Conservation (phyloP, 1,140 invertebrate species). For the Zaprionus ornatus region DNA sequence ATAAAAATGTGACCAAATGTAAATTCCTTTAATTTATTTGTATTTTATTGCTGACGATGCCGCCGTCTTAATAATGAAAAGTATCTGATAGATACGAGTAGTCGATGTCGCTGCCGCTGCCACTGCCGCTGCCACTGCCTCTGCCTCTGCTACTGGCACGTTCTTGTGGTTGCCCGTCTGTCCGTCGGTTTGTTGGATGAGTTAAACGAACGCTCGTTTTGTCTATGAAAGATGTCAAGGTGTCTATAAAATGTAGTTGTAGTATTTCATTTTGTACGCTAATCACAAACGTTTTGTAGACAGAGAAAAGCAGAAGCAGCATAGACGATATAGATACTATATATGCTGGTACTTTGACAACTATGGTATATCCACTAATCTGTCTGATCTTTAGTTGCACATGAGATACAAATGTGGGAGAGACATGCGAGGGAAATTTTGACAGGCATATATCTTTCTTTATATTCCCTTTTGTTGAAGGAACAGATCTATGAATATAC, state of each 20-base stretch:
- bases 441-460: no score
- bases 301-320: neutral
- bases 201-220: slow-evolving; percentile 74
- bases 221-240: slow-evolving; percentile 82
- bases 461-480: no score
- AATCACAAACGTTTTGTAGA: slow-evolving; percentile 50
- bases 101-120: neutral
- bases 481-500: no score
- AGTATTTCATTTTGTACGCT: slow-evolving; percentile 63
- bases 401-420: no score
- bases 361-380: no score
- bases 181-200: slow-evolving; percentile 47
- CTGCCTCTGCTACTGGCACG: slow-evolving; percentile 38
- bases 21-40: slow-evolving; percentile 53
- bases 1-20: slow-evolving; percentile 67
- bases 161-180: slow-evolving; percentile 38
- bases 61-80: slow-evolving; percentile 36
- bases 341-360: no score
- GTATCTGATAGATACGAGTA: slow-evolving; percentile 40
- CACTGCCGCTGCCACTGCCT: slow-evolving; percentile 9
- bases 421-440: no score
- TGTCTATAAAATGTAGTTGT: slow-evolving; percentile 65
- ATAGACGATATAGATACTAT: neutral
- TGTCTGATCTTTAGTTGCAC: no score
- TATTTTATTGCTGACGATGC: slow-evolving; percentile 34